A percentile compares a stretch with the other conserved stretches of the same genome.
These are phyloP conservation scores for Hippocampus mohnikei DNA, from an alignment of 2,113 vertebrate genomes.

Conservation along the genomic window DNA sequence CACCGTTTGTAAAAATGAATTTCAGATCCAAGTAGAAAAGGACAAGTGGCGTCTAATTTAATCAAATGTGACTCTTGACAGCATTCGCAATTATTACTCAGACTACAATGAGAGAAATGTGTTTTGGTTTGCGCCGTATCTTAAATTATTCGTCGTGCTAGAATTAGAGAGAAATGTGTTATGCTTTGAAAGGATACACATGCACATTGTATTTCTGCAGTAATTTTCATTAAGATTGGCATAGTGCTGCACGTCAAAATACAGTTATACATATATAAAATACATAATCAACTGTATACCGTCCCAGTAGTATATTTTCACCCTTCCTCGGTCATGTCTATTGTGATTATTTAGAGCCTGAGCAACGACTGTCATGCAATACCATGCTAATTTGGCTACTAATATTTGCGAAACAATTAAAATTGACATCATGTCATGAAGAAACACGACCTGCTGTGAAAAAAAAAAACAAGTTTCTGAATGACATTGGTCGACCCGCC, in stretches of 20 bases:
- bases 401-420: neutral
- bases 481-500: conserved; percentile 30
- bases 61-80: neutral
- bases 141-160: no score
- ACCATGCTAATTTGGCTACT: neutral
- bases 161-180: no score
- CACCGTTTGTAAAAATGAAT: neutral
- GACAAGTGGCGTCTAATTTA: neutral
- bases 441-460: neutral
- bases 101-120: neutral
- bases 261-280: no score
- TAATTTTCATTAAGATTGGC: no score
- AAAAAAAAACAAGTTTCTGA: conserved; percentile 12
- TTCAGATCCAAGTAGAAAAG: neutral
- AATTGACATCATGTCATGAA: neutral
- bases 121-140: neutral
- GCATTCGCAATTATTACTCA: neutral
- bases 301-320: no score
- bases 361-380: neutral
- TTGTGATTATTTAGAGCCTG: neutral
- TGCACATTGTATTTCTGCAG: no score
- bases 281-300: no score
- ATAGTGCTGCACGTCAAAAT: no score
- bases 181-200: no score
- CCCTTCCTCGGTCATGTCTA: no score